These are phyloP conservation scores for Epirrhoe alternata DNA, from an alignment of 2,888 invertebrate genomes.

Conservation along the genomic window DNA sequence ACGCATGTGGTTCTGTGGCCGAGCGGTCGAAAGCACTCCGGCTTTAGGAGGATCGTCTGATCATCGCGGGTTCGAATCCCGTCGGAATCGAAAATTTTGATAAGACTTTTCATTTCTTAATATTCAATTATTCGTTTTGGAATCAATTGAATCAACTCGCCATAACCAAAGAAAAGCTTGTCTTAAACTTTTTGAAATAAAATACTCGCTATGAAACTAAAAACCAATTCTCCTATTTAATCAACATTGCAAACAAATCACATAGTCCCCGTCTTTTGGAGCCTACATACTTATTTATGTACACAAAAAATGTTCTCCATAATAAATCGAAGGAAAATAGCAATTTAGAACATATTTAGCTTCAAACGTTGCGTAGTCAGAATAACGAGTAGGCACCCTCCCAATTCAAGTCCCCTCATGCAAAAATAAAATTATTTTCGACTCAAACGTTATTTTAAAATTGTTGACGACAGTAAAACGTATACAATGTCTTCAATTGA, in stretches of 20 bases:
- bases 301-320: constrained; percentile 39
- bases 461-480: constrained; percentile 53
- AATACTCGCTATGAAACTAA: background rate
- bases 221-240: background rate
- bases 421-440: constrained; percentile 71
- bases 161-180: too few relatives aligned
- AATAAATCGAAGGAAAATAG: constrained; percentile 61
- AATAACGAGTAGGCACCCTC: constrained; percentile 69
- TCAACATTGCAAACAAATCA: constrained; percentile 36
- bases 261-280: constrained; percentile 41
- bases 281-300: constrained; percentile 47
- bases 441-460: constrained; percentile 67
- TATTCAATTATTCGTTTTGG: too few relatives aligned
- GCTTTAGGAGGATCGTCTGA: too few relatives aligned
- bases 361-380: constrained; percentile 64
- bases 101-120: too few relatives aligned
- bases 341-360: constrained; percentile 74
- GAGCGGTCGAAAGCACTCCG: too few relatives aligned
- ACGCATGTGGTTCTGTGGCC: too few relatives aligned
- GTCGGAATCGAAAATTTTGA: too few relatives aligned
- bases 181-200: too few relatives aligned
- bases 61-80: too few relatives aligned
- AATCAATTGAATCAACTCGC: too few relatives aligned
- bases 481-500: constrained; percentile 46
- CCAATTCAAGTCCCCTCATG: constrained; percentile 62